These are phyloP conservation scores for Panthera leo DNA, from an alignment of 2,113 vertebrate species.

Conservation along the genomic window DNA sequence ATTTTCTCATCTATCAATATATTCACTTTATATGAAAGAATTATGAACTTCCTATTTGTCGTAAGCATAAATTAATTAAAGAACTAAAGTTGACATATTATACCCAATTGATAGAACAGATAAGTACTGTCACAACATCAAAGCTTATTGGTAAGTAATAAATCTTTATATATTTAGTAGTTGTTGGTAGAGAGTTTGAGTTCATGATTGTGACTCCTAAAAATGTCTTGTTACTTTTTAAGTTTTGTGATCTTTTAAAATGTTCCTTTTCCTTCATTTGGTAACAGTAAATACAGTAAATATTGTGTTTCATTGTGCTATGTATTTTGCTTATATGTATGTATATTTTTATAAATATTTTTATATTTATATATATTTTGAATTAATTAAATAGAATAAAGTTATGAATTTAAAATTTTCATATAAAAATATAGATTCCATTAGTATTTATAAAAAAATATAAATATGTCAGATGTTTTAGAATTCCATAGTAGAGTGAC, in stretches of 20 bases:
- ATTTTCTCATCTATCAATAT: constrained; percentile 19
- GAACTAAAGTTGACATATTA: neutral
- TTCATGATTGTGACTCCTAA: constrained; percentile 13
- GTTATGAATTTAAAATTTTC: constrained; percentile 24
- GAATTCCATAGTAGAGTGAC: neutral
- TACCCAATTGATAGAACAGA: neutral
- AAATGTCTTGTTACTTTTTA: constrained; percentile 38
- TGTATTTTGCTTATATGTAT: constrained; percentile 24
- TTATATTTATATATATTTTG: neutral
- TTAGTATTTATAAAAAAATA: constrained; percentile 5
- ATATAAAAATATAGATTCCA: constrained; percentile 8
- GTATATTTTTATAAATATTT: neutral
- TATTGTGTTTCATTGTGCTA: neutral
- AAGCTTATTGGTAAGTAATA: neutral
- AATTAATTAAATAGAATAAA: neutral
- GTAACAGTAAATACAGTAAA: neutral
- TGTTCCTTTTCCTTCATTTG: constrained; percentile 32
- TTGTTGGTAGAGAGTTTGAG: constrained; percentile 31
- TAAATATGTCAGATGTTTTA: neutral
- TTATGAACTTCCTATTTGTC: neutral
- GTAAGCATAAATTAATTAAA: constrained; percentile 26
- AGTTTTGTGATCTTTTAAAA: neutral
- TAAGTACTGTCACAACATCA: neutral
- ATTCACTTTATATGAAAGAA: constrained; percentile 46
- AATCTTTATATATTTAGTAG: constrained; percentile 7